Evolutionary conservation across 1,140 invertebrate species (phyloP), one percentile per base, ranked within the genome.

Genomic region (Cyrtorhinus lividipennis): DNA sequence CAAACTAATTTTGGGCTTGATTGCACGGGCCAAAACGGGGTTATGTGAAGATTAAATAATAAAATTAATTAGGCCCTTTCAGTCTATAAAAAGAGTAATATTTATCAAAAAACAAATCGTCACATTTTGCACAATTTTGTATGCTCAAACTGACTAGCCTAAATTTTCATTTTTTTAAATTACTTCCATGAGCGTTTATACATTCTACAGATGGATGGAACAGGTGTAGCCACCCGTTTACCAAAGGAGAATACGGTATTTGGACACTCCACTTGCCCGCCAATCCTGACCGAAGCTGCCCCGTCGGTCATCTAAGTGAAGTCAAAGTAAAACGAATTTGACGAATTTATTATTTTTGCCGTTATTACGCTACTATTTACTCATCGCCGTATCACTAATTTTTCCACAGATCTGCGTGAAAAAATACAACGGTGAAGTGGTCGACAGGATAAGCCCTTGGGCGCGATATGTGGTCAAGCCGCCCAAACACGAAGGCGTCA

Each of bases 401-500:
- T 61, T 67, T 59, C 70, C 67, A 64, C 68, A 86, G 82, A 71
- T 91, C 23, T 85, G 94, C 38, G 83, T 97, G 38, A 78, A 83
- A 67, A 86, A 81, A 63, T 75, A 81, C 61, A 78, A 83, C 70
- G 90, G 89, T 1, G 76, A 86, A 65, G 77, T 92, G 64, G 73
- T 88, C 25, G 92, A 98, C 71, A 80, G 95, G 61, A 75, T 99
- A 18, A 95, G 89, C 60, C 96, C 96, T 0, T 99, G 96, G 95
- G 95, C 95, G 25, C 85, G 78, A 44, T 98, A 96, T 76, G 96
- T 99, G 1, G 82, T 82, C 0, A 82, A 85, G 68, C 84, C 88
- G 12, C 79, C 80, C 24, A 81, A 79, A 73, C 75, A 77, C 60
- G 82, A 89, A 69, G 87, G 87, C 0, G 82, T 84, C 58, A 85